phyloP scores from a whole-genome alignment of 2,888 invertebrate species.

The Atethmia centrago region DNA sequence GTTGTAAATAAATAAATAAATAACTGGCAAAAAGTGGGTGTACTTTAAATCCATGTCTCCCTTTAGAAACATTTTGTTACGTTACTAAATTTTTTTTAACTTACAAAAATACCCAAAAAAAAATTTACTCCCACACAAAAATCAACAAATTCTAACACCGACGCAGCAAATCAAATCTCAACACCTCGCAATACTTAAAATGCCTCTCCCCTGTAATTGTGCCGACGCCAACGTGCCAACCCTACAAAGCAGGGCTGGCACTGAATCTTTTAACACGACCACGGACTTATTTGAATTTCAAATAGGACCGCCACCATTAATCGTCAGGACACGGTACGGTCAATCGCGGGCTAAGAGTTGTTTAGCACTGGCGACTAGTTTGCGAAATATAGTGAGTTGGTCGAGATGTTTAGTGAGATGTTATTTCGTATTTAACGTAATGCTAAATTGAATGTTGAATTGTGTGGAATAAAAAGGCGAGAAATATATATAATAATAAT shows the following conservation, averaged over 20 bases:
- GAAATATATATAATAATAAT: too few species aligned
- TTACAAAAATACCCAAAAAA: too few species aligned
- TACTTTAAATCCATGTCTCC: too few species aligned
- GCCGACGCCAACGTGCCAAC: constrained; percentile 46
- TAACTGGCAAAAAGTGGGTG: too few species aligned
- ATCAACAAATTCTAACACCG: constrained; percentile 16
- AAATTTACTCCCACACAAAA: background rate
- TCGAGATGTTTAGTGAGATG: background rate
- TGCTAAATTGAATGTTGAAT: too few species aligned
- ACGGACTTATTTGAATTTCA: constrained; percentile 71
- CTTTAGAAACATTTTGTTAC: too few species aligned
- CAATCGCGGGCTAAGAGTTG: constrained; percentile 53
- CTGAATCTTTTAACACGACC: constrained; percentile 71
- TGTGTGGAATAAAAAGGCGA: too few species aligned
- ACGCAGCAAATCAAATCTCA: constrained; percentile 19
- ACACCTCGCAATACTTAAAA: constrained; percentile 39
- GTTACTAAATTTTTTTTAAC: too few species aligned
- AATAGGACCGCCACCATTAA: constrained; percentile 67
- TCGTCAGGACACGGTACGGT: constrained; percentile 60
- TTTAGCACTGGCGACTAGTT: background rate
- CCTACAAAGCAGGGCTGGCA: constrained; percentile 52
- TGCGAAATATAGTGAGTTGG: background rate
- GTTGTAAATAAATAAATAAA: too few species aligned
- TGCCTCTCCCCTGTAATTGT: constrained; percentile 47
- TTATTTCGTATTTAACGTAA: too few species aligned